Conservation (phyloP, 2,888 invertebrate genomes). For the Chromoteleia sp. region DNA sequence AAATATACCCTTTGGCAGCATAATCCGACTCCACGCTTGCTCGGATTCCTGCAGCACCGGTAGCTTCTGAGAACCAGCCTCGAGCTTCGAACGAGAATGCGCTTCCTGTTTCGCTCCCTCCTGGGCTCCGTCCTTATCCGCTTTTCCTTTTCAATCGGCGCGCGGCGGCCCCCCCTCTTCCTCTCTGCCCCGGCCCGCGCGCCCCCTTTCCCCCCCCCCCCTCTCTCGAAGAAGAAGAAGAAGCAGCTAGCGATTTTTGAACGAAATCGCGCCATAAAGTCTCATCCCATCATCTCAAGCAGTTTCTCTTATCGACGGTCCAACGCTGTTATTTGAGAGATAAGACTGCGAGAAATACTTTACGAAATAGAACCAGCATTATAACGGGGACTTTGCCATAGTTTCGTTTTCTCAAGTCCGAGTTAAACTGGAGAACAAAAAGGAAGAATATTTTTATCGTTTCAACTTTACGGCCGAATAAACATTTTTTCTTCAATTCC, state of each 20-base stretch:
- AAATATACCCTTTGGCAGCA: slow-evolving; percentile 85
- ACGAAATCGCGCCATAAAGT: slow-evolving; percentile 19
- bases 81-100: slow-evolving; percentile 77
- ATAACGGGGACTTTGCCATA: slow-evolving; percentile 14
- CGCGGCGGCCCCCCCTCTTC: slow-evolving; percentile 25
- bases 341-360: slow-evolving; percentile 49
- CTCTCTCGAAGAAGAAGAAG: too few species aligned
- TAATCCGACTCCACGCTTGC: slow-evolving; percentile 81
- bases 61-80: slow-evolving; percentile 84
- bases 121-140: slow-evolving; percentile 46
- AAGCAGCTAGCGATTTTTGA: slow-evolving; percentile 15
- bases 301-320: slow-evolving; percentile 49
- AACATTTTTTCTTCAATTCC: slow-evolving; percentile 24
- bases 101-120: slow-evolving; percentile 68
- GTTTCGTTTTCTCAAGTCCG: slow-evolving; percentile 14
- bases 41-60: slow-evolving; percentile 82
- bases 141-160: slow-evolving; percentile 62
- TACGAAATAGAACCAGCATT: slow-evolving; percentile 27
- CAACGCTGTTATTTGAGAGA: slow-evolving; percentile 42
- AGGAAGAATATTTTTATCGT: background rate
- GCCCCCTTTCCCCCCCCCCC: slow-evolving; percentile 7
- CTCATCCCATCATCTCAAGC: slow-evolving; percentile 28
- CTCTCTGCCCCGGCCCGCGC: slow-evolving; percentile 1
- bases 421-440: background rate
- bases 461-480: slow-evolving; percentile 4